Base-by-base conservation (phyloP, 1,140 invertebrate genomes). In the Monochamus saltuarius region DNA sequence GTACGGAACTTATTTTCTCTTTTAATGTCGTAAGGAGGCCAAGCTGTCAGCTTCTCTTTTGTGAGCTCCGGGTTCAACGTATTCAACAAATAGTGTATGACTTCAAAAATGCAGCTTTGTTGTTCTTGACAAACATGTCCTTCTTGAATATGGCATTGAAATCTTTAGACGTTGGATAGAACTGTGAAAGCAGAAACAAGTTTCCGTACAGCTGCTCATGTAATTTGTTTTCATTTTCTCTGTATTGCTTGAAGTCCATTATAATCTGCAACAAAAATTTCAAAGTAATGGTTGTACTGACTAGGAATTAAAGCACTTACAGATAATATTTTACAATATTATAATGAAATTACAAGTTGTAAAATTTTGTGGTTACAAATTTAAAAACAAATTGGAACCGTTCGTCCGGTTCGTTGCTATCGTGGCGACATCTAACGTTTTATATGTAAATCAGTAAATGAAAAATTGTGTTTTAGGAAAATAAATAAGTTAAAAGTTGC, bases 91-190 rank as follows among this genome's bases (percentile, higher is more conserved):
- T 70, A 75, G 56, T 75, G 63, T 6, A 68, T 51, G 8, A 73
- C 64, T 43, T 73, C 64, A 10, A 68, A 67, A 75, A 75, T 29
- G 66, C 73, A 9, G 62, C 56, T 51, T 72, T 75, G 59, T 75
- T 75, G 57, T 65, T 73, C 54, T 73, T 75, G 6, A 68, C 45
- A 61, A 75, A 75, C 73, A 75, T 75, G 64, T 75, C 68, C 35
- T 61, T 68, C 19, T 65, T 72, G 43, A 72, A 70, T 13, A 70
- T 56, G 1, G 40, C 17, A 45, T 59, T 17, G 54, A 73, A 73
- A 14, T 70, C 68, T 40, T 68, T 51, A 22, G 46, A 54, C 36
- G 70, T 57, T 56, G 64, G 64, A 53, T 72, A 62, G 39, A 63
- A 34, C 16, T 54, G 46, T 10, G 59, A 65, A 17, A 74, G 47